A percentile compares a stretch with the other conserved stretches of the same genome.
Evolutionary conservation across 1,140 invertebrate genomes (phyloP).

Genomic region (Battus philenor): DNA sequence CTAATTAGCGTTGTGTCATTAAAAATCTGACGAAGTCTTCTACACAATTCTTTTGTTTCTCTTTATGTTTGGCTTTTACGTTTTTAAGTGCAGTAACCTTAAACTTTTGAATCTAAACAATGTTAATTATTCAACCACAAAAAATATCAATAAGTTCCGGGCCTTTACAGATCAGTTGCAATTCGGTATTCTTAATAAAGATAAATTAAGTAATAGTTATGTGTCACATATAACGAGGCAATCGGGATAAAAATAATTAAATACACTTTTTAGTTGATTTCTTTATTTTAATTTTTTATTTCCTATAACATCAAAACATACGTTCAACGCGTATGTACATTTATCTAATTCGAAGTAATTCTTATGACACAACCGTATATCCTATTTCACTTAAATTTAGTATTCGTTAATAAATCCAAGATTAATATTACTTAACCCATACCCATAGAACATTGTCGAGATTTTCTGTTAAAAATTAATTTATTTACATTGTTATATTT

Average conservation of each 20-base stretch:
- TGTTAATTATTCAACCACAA: background rate
- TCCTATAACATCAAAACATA: background rate
- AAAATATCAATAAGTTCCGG: too few species aligned
- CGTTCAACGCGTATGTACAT: background rate
- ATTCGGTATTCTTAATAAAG: too few species aligned
- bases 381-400: too few species aligned
- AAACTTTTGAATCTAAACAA: too few species aligned
- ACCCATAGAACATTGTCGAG: too few species aligned
- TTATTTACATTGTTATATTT: background rate
- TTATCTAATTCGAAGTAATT: background rate
- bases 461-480: too few species aligned
- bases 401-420: background rate
- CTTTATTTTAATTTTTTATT: background rate
- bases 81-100: too few species aligned
- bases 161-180: too few species aligned
- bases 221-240: too few species aligned
- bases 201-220: too few species aligned
- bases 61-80: conserved; percentile 7
- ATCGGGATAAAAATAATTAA: background rate
- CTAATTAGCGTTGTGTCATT: conserved; percentile 50
- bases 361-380: background rate
- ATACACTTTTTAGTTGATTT: background rate
- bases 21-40: conserved; percentile 49
- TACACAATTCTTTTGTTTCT: conserved; percentile 40
- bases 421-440: background rate